phyloP scores from a whole-genome alignment of 2,888 invertebrate genomes.

The Sturmia bella region DNA sequence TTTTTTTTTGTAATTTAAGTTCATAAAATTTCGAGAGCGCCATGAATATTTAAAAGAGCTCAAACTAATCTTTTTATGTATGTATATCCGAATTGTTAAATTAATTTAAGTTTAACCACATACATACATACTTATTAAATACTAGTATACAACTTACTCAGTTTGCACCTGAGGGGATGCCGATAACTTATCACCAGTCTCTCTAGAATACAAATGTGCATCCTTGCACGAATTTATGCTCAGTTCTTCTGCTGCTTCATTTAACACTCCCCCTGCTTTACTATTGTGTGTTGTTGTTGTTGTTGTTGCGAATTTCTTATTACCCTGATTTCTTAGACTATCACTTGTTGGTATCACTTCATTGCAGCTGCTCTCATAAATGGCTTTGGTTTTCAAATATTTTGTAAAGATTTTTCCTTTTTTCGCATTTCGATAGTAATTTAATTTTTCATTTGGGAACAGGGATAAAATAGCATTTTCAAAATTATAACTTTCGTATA shows the following conservation, averaged over 20 bases:
- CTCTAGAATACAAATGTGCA: background rate
- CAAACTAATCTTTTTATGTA: too few relatives aligned
- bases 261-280: background rate
- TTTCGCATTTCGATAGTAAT: constrained; percentile 27
- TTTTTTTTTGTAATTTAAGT: too few relatives aligned
- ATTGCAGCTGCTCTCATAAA: background rate
- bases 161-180: background rate
- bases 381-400: constrained; percentile 27
- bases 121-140: too few relatives aligned
- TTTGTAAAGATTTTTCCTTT: constrained; percentile 34
- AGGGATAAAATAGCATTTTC: constrained; percentile 31
- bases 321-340: background rate
- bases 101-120: too few relatives aligned
- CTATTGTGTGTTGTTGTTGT: background rate
- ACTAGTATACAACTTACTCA: constrained; percentile 26
- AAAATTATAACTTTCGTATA: constrained; percentile 30
- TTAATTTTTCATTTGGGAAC: constrained; percentile 46
- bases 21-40: too few relatives aligned
- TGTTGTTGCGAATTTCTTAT: too few relatives aligned
- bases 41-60: too few relatives aligned
- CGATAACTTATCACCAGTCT: background rate
- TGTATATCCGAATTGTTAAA: too few relatives aligned
- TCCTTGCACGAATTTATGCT: too few relatives aligned
- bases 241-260: background rate
- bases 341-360: too few relatives aligned